These are phyloP conservation scores for Drosophila villosipedis DNA, from an alignment of 2,888 invertebrate genomes.

Conservation along the genomic window DNA sequence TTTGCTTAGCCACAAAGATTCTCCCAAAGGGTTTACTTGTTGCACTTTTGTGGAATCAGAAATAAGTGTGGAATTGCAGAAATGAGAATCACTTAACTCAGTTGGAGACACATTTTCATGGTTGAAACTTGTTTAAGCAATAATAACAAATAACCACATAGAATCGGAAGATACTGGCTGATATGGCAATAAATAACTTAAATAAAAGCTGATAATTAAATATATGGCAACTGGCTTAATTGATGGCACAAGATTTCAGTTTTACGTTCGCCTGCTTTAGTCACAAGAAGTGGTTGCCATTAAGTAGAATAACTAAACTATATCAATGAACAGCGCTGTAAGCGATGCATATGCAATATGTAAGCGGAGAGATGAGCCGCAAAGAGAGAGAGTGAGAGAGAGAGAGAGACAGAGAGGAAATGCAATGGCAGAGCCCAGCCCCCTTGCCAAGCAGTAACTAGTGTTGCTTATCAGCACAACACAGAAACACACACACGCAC, in stretches of 20 bases:
- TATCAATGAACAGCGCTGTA: slow-evolving; percentile 3
- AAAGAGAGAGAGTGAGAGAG: not conserved
- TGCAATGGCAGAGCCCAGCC: not conserved
- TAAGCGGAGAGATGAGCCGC: slow-evolving; percentile 8
- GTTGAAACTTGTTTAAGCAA: not conserved
- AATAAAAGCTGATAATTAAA: not conserved
- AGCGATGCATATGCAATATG: slow-evolving; percentile 25
- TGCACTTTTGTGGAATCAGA: not conserved
- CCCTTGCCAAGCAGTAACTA: not conserved
- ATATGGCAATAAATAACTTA: not conserved
- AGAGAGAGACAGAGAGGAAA: too few species aligned
- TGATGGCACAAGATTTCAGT: not conserved
- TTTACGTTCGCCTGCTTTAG: not conserved
- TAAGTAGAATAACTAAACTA: not conserved
- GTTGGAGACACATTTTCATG: not conserved
- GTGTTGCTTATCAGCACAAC: slow-evolving; percentile 26
- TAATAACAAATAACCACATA: not conserved
- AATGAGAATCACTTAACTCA: not conserved
- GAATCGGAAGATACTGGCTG: not conserved
- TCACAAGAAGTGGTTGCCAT: not conserved
- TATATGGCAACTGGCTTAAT: not conserved
- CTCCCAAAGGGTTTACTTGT: not conserved
- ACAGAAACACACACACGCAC: slow-evolving; percentile 1
- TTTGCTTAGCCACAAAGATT: not conserved
- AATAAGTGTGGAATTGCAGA: not conserved